Percentiles rank a stretch among this genome's conserved stretches.
phyloP scores from a whole-genome alignment of 2,797 vertebrate species.

The Simalia tracyae region DNA sequence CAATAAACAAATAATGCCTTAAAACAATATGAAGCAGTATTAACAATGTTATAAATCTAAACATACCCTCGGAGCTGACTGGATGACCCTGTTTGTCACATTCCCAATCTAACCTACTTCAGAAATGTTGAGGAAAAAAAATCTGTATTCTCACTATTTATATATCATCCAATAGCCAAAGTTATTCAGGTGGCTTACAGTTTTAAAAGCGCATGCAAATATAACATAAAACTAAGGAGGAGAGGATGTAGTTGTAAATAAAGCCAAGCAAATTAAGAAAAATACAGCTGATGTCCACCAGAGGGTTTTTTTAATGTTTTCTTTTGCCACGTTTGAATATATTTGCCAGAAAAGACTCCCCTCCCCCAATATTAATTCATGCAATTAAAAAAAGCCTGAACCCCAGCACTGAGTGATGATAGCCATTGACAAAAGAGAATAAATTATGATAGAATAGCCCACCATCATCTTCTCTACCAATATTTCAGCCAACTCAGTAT shows the following conservation, averaged over 20 bases:
- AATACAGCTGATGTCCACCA: conserved; percentile 62
- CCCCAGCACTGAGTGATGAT: conserved; percentile 5
- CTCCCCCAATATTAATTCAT: background rate
- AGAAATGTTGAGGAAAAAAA: background rate
- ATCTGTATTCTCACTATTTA: background rate
- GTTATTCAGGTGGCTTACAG: too few relatives aligned
- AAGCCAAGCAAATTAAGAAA: conserved; percentile 55
- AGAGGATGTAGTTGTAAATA: conserved; percentile 44
- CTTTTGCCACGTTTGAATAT: conserved; percentile 44
- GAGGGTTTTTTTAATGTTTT: conserved; percentile 55
- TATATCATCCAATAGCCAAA: background rate
- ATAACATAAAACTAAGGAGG: background rate
- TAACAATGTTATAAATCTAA: background rate
- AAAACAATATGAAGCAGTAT: background rate
- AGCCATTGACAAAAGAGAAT: background rate
- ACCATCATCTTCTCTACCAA: conserved; percentile 15
- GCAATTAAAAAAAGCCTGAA: background rate
- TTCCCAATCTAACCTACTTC: background rate
- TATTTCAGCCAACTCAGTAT: background rate
- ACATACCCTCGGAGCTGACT: background rate
- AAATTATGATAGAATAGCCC: background rate
- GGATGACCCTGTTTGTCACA: background rate
- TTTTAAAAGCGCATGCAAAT: conserved; percentile 24
- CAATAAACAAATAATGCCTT: background rate
- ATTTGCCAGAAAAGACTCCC: conserved; percentile 29